Base-by-base conservation (phyloP, 2,797 vertebrate genomes). In the Danionella dracula region DNA sequence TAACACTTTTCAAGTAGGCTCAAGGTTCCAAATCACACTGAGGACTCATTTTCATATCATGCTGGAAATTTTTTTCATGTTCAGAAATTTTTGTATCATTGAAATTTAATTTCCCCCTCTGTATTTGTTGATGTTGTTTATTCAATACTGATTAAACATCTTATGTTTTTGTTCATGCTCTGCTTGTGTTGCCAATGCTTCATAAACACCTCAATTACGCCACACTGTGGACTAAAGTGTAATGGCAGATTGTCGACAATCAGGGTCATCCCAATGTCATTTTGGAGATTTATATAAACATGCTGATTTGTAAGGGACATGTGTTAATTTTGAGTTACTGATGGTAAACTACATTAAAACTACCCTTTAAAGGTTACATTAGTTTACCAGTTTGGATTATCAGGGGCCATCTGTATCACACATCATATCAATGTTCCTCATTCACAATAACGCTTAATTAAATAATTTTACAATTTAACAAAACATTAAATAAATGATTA, bases 1-100 rank as follows among this genome's bases (percentile, higher is more conserved):
- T 58, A 5, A 68, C 38, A 21, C 19, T 11, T 49, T 40, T 34
- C 66, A 61, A 38, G 57, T 46, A 51, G 35, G 2, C 55, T 48
- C 32, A 21, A 29, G 68, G 37, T 70, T 78, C 63, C 73, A 32
- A 16, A 68, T 27, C 45, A 56, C 31, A n/a, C 53, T 19, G 35
- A 76, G 50, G 55, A 73, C 51, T 73, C 15, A 3, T 11, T 41
- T 16, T 11, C 19, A 45, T 21, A 51, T 37, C 50, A 17, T 40
- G 45, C 13, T 38, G 42, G 21, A 15, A 46, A 48, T n/a, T 11
- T 1, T 34, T 19, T 55, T 29, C 20, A 46, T 46, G 35, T 55
- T 17, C 40, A 38, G 50, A 38, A 32, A 38, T 56, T 38, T 15
- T 21, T 34, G 41, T 68, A 23, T 51, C 4, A 9, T 11, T 35